Percentiles rank a stretch among this genome's conserved stretches.
phyloP scores from a whole-genome alignment of 2,113 vertebrate genomes.

The Sapajus apella region DNA sequence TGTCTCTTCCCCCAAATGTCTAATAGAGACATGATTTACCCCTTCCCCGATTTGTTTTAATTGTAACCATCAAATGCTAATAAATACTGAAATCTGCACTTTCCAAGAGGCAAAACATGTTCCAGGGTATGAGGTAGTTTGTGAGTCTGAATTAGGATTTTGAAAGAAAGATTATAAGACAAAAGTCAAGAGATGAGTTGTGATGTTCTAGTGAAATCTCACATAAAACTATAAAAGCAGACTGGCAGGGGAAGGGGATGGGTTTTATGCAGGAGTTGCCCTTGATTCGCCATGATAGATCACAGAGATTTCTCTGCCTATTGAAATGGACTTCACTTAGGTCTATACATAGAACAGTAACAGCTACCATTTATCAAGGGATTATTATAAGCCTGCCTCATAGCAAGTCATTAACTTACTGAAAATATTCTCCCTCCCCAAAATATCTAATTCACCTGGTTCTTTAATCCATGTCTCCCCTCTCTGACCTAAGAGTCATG shows the following conservation, averaged over 20 bases:
- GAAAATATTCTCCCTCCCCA: background rate
- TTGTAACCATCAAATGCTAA: conserved; percentile 35
- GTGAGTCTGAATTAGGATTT: background rate
- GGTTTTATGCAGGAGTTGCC: background rate
- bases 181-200: background rate
- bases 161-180: background rate
- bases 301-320: background rate
- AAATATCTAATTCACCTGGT: background rate
- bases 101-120: conserved; percentile 5
- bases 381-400: background rate
- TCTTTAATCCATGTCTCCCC: background rate
- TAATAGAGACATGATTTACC: background rate
- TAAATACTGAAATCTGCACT: conserved; percentile 4
- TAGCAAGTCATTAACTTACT: background rate
- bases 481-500: background rate
- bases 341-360: background rate
- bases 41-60: background rate
- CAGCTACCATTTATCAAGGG: background rate
- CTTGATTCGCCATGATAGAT: background rate
- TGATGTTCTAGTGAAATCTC: background rate
- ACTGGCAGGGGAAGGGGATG: background rate
- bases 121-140: background rate
- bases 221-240: background rate
- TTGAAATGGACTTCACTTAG: background rate
- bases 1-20: background rate